Percentiles rank a stretch among this genome's conserved stretches.
These are phyloP conservation scores for Callopanchax toddi DNA, from an alignment of 2,113 vertebrate genomes.

Conservation along the genomic window DNA sequence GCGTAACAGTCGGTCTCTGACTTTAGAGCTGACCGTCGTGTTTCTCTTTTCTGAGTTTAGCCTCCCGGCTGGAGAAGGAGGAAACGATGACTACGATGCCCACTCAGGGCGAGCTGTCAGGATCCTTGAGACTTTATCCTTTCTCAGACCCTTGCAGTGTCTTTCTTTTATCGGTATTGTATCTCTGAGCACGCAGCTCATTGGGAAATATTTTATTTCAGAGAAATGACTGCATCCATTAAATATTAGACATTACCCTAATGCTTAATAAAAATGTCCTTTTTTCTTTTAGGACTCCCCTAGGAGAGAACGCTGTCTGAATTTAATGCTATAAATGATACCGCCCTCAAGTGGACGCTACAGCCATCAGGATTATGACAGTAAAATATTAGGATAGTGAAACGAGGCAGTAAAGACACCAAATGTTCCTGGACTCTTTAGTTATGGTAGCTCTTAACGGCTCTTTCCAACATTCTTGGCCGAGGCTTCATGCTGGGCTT, in stretches of 20 bases:
- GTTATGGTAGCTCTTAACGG: conserved; percentile 57
- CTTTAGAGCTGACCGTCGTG: conserved; percentile 29
- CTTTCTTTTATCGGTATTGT: conserved; percentile 47
- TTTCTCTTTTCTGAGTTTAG: conserved; percentile 50
- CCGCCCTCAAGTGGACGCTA: conserved; percentile 67
- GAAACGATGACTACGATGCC: conserved; percentile 61
- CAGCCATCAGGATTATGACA: conserved; percentile 11
- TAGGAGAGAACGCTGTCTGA: conserved; percentile 17
- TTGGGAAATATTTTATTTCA: conserved; percentile 50
- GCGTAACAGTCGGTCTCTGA: no score
- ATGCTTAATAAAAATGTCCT: conserved; percentile 18
- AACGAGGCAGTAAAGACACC: conserved; percentile 45
- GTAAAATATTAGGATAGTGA: conserved; percentile 41
- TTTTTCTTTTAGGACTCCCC: conserved; percentile 28
- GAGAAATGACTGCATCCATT: conserved; percentile 45
- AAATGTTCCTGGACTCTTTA: conserved; percentile 48
- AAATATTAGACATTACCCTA: conserved; percentile 22
- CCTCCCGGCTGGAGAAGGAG: conserved; percentile 59
- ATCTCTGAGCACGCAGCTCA: conserved; percentile 46
- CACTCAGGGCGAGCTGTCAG: conserved; percentile 70
- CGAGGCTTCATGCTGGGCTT: conserved; percentile 36
- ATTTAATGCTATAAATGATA: conserved; percentile 36
- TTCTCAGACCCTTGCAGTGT: conserved; percentile 39
- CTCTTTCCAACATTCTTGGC: conserved; percentile 51
- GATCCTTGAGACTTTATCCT: conserved; percentile 68